Base-by-base conservation (phyloP, 1,140 invertebrate species). In the Papilio polyxenes region DNA sequence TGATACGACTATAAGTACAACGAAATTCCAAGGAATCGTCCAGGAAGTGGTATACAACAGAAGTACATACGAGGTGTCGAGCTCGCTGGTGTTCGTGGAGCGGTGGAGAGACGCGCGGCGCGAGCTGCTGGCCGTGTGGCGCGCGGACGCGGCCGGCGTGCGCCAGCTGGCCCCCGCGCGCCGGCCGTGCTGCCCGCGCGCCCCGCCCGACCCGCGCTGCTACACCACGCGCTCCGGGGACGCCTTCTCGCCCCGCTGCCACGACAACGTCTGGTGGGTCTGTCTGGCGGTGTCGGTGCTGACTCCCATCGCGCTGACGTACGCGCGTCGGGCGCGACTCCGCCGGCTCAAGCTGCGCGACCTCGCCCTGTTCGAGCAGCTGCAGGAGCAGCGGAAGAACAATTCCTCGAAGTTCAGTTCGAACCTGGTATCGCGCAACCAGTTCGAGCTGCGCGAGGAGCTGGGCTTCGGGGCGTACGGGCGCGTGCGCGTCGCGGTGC, bases 391-490 rank as follows among this genome's bases (percentile, higher is more conserved):
- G 98, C 17, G 97, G 17, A 98, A 98, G 93, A 94, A 98, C 23
- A 97, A 97, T 88, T 93, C 98, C 0, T 98, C 98, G 1, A 97
- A 98, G 89, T 98, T 98, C n/a, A 97, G 98, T 1, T 98, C 98
- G 91, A 98, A 98, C 37, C 98, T 90, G 15, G 89, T 92, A 10
- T 88, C 89, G 31, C 87, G 88, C 11, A 87, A 85, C 3, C 85
- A 89, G 75, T 97, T 97, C 4, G 95, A 96, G 75, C 95, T 98
- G n/a, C 93, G 96, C 8, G 95, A 96, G 17, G 96, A 95, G 6
- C 95, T 96, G 65, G 97, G 96, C 15, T 98, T 97, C 97, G 96
- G 97, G 2, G 96, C 97, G 4, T 98, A 98, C 1, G 98, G 88
- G 0, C 82, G 83, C 44, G 87, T 89, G 17, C 81, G 83, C 44